These are phyloP conservation scores for Piscicola geometra DNA, from an alignment of 2,888 invertebrate genomes.

Conservation along the genomic window DNA sequence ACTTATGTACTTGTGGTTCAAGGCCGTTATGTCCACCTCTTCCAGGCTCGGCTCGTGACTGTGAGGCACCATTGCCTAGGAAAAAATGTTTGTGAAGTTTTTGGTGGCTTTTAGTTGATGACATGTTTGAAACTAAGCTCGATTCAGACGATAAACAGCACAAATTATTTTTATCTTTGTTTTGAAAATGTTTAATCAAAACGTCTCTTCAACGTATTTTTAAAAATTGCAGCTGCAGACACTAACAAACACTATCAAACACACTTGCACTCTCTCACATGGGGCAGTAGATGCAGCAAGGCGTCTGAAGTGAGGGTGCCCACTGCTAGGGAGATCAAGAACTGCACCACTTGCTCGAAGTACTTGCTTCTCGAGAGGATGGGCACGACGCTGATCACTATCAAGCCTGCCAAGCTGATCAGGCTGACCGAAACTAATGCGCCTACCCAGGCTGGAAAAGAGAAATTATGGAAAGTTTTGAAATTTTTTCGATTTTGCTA, in stretches of 20 bases:
- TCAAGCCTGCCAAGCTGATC: slow-evolving; percentile 76
- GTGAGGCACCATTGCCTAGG: slow-evolving; percentile 33
- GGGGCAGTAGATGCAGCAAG: slow-evolving; percentile 76
- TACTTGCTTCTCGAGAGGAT: slow-evolving; percentile 70
- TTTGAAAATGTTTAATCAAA: no score
- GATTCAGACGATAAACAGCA: background rate
- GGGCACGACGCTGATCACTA: slow-evolving; percentile 80
- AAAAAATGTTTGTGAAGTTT: background rate
- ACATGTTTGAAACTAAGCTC: background rate
- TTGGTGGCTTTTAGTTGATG: background rate
- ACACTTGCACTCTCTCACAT: slow-evolving; percentile 42
- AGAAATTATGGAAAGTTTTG: background rate
- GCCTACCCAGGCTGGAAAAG: slow-evolving; percentile 43
- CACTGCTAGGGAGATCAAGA: slow-evolving; percentile 81
- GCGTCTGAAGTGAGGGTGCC: slow-evolving; percentile 84
- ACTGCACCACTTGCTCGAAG: slow-evolving; percentile 79
- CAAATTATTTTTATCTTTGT: no score
- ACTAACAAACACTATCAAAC: background rate
- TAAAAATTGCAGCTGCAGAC: background rate
- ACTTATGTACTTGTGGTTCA: background rate
- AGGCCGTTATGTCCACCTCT: background rate
- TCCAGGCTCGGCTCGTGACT: background rate
- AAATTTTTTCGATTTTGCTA: background rate
- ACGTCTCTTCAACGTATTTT: no score
- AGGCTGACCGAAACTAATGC: slow-evolving; percentile 67